Evolutionary conservation across 2,797 vertebrate species (phyloP).

Genomic region (Leptoclinus maculatus): DNA sequence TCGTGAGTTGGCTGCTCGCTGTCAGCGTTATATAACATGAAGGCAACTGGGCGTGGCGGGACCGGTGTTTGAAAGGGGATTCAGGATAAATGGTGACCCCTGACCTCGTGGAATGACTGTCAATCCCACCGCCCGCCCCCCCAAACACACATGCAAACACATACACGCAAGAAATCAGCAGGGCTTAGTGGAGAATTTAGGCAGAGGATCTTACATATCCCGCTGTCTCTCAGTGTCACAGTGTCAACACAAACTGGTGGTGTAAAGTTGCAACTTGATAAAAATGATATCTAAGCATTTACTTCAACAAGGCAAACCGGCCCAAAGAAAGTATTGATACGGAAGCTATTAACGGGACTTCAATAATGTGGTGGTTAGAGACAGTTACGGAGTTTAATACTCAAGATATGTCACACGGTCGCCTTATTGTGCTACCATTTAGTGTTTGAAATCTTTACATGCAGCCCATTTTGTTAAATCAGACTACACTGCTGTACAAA

Average conservation of each 20-base stretch:
- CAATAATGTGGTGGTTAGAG: not conserved
- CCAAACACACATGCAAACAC: slow-evolving; percentile 25
- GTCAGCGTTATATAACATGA: slow-evolving; percentile 26
- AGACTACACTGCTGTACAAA: not conserved
- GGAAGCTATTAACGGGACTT: not conserved
- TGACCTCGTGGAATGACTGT: slow-evolving; percentile 39
- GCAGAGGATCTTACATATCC: not conserved
- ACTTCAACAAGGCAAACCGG: not conserved
- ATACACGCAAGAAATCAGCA: slow-evolving; percentile 7
- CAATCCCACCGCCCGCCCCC: not conserved
- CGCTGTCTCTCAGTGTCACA: not conserved
- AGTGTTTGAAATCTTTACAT: not conserved
- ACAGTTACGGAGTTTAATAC: not conserved
- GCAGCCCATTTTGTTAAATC: not conserved
- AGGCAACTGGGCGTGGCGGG: slow-evolving; percentile 25
- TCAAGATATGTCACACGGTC: not conserved
- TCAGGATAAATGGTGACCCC: slow-evolving; percentile 39
- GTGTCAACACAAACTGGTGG: not conserved
- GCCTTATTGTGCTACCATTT: not conserved
- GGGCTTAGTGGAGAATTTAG: slow-evolving; percentile 23
- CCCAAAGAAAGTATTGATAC: not conserved
- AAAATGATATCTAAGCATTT: not conserved
- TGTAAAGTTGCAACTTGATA: not conserved
- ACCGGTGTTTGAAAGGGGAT: slow-evolving; percentile 23
- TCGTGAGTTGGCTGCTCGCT: not conserved